These are phyloP conservation scores for Plagodis pulveraria DNA, from an alignment of 2,888 invertebrate species.

Conservation along the genomic window DNA sequence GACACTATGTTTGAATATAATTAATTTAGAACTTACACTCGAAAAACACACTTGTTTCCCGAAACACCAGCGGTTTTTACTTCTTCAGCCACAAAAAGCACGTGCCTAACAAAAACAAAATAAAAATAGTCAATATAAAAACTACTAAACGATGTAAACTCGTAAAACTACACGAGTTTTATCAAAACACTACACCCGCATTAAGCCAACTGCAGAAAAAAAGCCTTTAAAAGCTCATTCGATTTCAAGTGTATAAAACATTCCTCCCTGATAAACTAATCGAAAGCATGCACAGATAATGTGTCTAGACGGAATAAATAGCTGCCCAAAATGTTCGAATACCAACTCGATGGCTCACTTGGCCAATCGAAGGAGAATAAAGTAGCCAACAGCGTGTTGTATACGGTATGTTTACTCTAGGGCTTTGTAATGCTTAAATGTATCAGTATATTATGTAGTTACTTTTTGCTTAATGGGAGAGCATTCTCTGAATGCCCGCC, in stretches of 20 bases:
- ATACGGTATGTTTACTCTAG: neutral
- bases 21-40: no score
- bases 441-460: no score
- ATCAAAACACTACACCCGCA: slow-evolving; percentile 30
- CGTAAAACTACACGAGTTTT: slow-evolving; percentile 26
- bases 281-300: slow-evolving; percentile 63
- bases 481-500: no score
- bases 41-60: no score
- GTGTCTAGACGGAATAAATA: slow-evolving; percentile 82
- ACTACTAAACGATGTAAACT: slow-evolving; percentile 18
- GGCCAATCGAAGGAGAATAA: slow-evolving; percentile 68
- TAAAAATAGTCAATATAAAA: slow-evolving; percentile 3
- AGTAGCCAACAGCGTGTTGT: neutral
- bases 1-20: no score
- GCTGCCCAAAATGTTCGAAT: slow-evolving; percentile 74
- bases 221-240: slow-evolving; percentile 55
- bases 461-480: no score
- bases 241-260: slow-evolving; percentile 72
- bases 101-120: neutral
- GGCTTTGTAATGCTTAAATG: no score
- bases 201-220: slow-evolving; percentile 39
- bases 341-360: slow-evolving; percentile 80
- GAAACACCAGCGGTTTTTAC: no score
- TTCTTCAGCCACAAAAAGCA: neutral
- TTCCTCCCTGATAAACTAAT: slow-evolving; percentile 73